Evolutionary conservation across 2,113 vertebrate genomes (phyloP), one percentile per base, ranked within the genome.

Genomic region (Malurus elegans): DNA sequence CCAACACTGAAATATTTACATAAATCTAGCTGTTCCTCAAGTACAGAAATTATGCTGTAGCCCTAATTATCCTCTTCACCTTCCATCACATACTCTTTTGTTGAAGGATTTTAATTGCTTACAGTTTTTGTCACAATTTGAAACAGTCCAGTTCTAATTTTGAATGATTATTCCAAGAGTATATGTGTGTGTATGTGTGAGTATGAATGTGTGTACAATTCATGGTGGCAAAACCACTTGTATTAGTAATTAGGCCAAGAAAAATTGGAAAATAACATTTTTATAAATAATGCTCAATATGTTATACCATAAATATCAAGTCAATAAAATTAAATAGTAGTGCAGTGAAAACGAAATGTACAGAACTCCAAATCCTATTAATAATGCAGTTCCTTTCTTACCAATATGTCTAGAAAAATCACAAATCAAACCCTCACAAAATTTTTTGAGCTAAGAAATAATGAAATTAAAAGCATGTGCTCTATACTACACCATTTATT

Each of bases 141-240:
- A 67, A 82, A 36, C 2, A 58, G 36, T 50, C 9, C 6, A 23
- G 8, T 23, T 62, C 29, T 32, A 25, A 56, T 36, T 45, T 78
- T 61, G 45, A 91, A 51, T 51, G 0, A 29, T 31, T 66, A 26
- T 57, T 74, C 28, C 13, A 15, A 28, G 36, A 17, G 14, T 20
- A 15, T 21, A 3, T 57, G 12, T 38, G 11, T 8, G 1, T 19
- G 3, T 76, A 40, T 5, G 4, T 9, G 5, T 5, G 8, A 8
- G 12, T 40, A 2, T 20, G 4, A 3, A 10, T 18, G 6, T 29
- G 38, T 38, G 2, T 34, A n/a, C 5, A 50, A 45, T 44, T 70
- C 7, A 69, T 50, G 18, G 25, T 47, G 20, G 10, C 6, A 92
- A 81, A 91, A 61, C 26, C 38, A 34, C 10, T 67, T 74, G 13